Evolutionary conservation across 1,140 invertebrate genomes (phyloP).

Genomic region (silkworm (Bombyx mori)): ASM3026992v2 NC_085110.1:14422501-14423000

Average conservation of each 20-base stretch:
- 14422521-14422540: conserved; percentile 29
- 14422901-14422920: conserved; percentile 91
- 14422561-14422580: conserved; percentile 72
- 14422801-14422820: conserved; percentile 19
- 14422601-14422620: conserved; percentile 65
- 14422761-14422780: conserved; percentile 65
- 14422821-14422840: conserved; percentile 13
- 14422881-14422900: conserved; percentile 89
- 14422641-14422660: conserved; percentile 37
- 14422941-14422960: conserved; percentile 84
- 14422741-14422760: conserved; percentile 66
- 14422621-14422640: conserved; percentile 51
- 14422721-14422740: conserved; percentile 80
- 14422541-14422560: conserved; percentile 70
- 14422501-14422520: no score
- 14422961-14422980: conserved; percentile 90
- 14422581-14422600: conserved; percentile 68
- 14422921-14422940: conserved; percentile 86
- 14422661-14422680: conserved; percentile 67
- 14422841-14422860: conserved; percentile 33
- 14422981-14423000: conserved; percentile 91
- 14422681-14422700: conserved; percentile 76
- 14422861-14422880: conserved; percentile 92
- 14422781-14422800: conserved; percentile 19
- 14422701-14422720: conserved; percentile 88